Evolutionary conservation across 2,888 invertebrate genomes (phyloP).

Genomic region (Acrobasis repandana): DNA sequence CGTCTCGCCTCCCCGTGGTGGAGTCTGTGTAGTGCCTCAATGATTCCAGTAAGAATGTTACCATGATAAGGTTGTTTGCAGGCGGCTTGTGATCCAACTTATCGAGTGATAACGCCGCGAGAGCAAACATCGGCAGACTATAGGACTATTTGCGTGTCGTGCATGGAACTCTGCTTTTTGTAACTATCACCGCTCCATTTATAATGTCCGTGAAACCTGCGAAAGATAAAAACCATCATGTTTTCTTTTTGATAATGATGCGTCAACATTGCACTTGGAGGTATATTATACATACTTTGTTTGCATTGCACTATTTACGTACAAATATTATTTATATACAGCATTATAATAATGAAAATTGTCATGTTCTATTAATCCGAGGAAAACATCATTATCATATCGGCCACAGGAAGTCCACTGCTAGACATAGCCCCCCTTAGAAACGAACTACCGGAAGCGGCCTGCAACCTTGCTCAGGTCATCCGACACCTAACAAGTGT

Average conservation of each 20-base stretch:
- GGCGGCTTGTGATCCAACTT: constrained; percentile 79
- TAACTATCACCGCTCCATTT: constrained; percentile 56
- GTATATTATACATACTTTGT: background rate
- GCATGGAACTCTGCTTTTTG: constrained; percentile 70
- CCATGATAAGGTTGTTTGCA: constrained; percentile 79
- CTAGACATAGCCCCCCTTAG: too few species aligned
- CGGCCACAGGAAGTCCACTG: too few species aligned
- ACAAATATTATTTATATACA: background rate
- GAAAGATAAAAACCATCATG: constrained; percentile 54
- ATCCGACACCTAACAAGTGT: too few species aligned
- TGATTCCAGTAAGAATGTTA: constrained; percentile 66
- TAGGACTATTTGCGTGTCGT: constrained; percentile 75
- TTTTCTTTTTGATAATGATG: constrained; percentile 48
- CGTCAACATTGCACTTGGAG: constrained; percentile 35
- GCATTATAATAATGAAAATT: too few species aligned
- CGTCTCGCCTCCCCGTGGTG: constrained; percentile 48
- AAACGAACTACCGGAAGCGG: too few species aligned
- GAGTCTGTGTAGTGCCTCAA: constrained; percentile 64
- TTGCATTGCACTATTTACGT: constrained; percentile 7
- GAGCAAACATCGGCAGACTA: constrained; percentile 76
- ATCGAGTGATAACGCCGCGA: constrained; percentile 77
- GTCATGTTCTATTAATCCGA: too few species aligned
- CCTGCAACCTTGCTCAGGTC: too few species aligned
- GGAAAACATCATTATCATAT: too few species aligned
- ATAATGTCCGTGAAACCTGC: constrained; percentile 61